Evolutionary conservation across 92 coral and sea anemone species (phyloP).

Genomic region (Porites evermanni): DNA sequence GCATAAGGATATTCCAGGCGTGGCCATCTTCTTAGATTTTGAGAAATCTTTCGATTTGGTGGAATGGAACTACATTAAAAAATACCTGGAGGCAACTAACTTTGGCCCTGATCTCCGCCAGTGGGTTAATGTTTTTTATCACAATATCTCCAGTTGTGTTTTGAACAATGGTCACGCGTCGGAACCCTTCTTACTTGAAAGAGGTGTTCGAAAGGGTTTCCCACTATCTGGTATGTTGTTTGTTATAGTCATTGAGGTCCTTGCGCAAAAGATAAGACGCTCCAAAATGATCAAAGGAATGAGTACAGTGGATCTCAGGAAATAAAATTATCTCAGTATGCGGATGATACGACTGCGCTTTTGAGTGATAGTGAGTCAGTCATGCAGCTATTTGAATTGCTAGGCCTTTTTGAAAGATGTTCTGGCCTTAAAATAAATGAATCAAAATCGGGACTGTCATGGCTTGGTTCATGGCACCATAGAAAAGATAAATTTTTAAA

Average conservation of each 20-base stretch:
- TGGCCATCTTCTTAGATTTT: background rate
- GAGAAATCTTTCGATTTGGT: background rate
- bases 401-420: conserved; percentile 3
- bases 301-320: background rate
- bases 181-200: too few species aligned
- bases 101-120: background rate
- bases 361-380: conserved; percentile 6
- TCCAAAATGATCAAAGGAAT: too few species aligned
- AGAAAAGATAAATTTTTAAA: too few species aligned
- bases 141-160: too few species aligned
- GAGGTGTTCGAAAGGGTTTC: too few species aligned
- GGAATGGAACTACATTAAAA: background rate
- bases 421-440: background rate
- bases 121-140: background rate
- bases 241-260: too few species aligned
- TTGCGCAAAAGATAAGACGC: too few species aligned
- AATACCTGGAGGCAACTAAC: background rate
- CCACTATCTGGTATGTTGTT: too few species aligned
- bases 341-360: conserved; percentile 11
- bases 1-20: too few species aligned
- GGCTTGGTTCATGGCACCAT: too few species aligned
- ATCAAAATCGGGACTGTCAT: background rate
- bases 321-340: conserved; percentile 14
- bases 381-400: background rate
- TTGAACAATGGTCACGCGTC: too few species aligned